Evolutionary conservation across 2,797 vertebrate genomes (phyloP).

Genomic region (Smutsia gigantea): DNA sequence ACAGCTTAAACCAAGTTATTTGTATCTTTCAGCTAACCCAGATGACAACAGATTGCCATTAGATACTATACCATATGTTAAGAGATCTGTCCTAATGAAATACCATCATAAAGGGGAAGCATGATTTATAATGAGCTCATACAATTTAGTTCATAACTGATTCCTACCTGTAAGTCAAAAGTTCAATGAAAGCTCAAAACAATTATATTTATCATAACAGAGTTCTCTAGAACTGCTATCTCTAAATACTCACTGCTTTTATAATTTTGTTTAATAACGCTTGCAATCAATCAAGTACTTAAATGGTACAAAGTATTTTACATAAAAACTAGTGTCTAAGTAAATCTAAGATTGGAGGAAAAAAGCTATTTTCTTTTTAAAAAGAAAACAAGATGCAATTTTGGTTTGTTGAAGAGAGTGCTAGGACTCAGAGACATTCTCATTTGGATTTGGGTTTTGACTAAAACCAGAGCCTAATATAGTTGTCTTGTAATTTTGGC

Average conservation of each 20-base stretch:
- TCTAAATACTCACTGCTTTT: not conserved
- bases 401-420: not conserved
- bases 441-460: not conserved
- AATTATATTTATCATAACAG: not conserved
- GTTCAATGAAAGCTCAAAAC: conserved; percentile 38
- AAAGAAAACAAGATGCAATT: not conserved
- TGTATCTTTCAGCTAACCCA: not conserved
- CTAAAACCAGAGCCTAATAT: not conserved
- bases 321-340: not conserved
- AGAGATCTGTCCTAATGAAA: not conserved
- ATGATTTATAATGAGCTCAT: not conserved
- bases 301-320: not conserved
- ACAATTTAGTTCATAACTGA: not conserved
- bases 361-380: not conserved
- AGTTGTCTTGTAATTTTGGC: not conserved
- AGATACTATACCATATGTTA: not conserved
- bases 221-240: not conserved
- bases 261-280: not conserved
- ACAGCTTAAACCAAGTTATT: not conserved
- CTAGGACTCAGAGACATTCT: not conserved
- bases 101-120: not conserved
- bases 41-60: not conserved
- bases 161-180: conserved; percentile 41
- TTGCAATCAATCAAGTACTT: conserved; percentile 18
- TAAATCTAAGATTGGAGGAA: not conserved